phyloP scores from a whole-genome alignment of 2,113 vertebrate species.

The Ciconia stormi region DNA sequence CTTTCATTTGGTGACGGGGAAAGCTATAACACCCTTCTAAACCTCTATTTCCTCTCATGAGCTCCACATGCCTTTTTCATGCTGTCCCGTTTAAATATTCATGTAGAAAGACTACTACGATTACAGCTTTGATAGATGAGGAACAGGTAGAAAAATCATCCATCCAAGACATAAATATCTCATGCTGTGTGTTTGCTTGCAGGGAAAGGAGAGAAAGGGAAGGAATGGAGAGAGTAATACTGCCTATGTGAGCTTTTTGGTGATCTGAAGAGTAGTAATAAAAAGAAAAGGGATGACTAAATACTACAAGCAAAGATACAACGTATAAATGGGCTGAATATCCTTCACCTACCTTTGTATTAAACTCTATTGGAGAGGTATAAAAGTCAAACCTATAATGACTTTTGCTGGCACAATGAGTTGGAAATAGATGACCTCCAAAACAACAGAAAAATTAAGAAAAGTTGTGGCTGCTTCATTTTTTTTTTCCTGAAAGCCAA shows the following conservation, averaged over 20 bases:
- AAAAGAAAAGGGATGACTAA: not conserved
- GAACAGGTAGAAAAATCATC: slow-evolving; percentile 17
- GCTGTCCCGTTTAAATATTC: not conserved
- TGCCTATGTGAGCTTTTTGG: not conserved
- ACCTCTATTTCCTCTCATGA: not conserved
- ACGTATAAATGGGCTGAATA: not conserved
- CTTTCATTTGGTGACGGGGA: slow-evolving; percentile 2
- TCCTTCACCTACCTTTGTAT: not conserved
- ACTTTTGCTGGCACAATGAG: not conserved
- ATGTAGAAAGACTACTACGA: not conserved
- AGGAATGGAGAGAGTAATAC: not conserved
- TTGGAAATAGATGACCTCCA: not conserved
- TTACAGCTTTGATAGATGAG: slow-evolving; percentile 17
- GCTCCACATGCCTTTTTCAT: not conserved
- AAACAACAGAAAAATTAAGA: not conserved
- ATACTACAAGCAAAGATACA: not conserved
- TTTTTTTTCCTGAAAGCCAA: not conserved
- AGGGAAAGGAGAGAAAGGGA: not conserved
- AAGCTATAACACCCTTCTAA: not conserved
- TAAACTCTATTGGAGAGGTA: not conserved
- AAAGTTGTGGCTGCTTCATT: not conserved
- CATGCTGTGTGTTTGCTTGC: not conserved
- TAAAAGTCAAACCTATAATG: not conserved
- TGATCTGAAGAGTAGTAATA: not conserved
- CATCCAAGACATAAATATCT: not conserved